Evolutionary conservation across 2,113 vertebrate species (phyloP), one percentile per base, ranked within the genome.

Genomic region (Callipepla squamata): DNA sequence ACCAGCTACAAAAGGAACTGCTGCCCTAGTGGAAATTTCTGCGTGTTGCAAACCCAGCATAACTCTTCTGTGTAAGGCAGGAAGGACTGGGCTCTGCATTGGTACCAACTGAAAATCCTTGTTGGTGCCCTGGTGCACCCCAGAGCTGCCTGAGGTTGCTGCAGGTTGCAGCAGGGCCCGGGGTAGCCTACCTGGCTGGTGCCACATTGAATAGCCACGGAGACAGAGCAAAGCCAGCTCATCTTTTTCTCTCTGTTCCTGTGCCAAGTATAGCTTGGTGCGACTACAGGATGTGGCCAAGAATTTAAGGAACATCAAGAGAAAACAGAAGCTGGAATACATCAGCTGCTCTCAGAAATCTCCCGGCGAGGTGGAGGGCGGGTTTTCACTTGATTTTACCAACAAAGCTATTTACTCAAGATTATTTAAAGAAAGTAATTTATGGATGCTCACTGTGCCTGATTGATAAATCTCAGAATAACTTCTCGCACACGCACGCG

Each of bases 401-500:
- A 80, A 88, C 57, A 45, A 65, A 81, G 55, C 53, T 77, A 30
- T 87, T 93, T 94, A 85, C 76, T 89, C 18, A 70, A 44, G 91
- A 89, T 92, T 81, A 89, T 92, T 94, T 96, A 73, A 86, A 88
- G 89, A 80, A 83, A 93, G 92, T 92, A 92, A 94, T 95, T 97
- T 97, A 94, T 97, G 86, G 90, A 30, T 90, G 44, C 45, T 95
- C 28, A 26, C 51, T 94, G 25, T 62, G 58, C 40, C 50, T 28
- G 88, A 61, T 63, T 57, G 93, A 96, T 96, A 83, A 94, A 84
- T 76, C 81, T 92, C 88, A 86, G 87, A 85, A 94, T 86, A 93
- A 90, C 94, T 89, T 79, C 59, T 87, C 50, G 83, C 88, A 67
- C 82, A 32, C 1, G 4, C 59, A 61, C 55, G n/a, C 53, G 80